Conservation (phyloP, 2,113 vertebrate species). For the Oenanthe oenanthe region DNA sequence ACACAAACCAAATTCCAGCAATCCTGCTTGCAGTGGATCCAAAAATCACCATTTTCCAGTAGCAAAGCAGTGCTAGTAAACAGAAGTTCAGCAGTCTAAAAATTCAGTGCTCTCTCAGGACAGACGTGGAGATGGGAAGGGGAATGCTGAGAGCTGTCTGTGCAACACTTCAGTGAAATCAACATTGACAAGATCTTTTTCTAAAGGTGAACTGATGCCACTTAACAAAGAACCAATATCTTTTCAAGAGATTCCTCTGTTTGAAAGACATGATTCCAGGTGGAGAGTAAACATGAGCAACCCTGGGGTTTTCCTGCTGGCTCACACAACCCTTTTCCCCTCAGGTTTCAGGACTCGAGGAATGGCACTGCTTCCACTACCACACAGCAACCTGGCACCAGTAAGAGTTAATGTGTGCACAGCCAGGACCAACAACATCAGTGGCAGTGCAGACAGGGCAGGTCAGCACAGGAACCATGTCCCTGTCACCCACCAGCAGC, state of each 20-base stretch:
- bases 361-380: background rate
- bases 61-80: background rate
- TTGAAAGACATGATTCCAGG: fast-evolving
- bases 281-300: background rate
- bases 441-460: background rate
- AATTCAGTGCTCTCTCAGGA: background rate
- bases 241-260: background rate
- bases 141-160: background rate
- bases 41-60: background rate
- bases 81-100: background rate
- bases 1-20: background rate
- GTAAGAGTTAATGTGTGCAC: fast-evolving
- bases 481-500: background rate
- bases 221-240: background rate
- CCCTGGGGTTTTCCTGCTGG: background rate
- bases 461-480: background rate
- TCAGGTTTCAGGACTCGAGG: fast-evolving
- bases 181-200: background rate
- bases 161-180: fast-evolving
- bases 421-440: fast-evolving
- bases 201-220: background rate
- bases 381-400: fast-evolving
- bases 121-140: background rate
- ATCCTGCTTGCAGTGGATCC: fast-evolving
- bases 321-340: fast-evolving